Base-by-base conservation (phyloP, 2,113 vertebrate genomes). In the Anoplopoma fimbria region DNA sequence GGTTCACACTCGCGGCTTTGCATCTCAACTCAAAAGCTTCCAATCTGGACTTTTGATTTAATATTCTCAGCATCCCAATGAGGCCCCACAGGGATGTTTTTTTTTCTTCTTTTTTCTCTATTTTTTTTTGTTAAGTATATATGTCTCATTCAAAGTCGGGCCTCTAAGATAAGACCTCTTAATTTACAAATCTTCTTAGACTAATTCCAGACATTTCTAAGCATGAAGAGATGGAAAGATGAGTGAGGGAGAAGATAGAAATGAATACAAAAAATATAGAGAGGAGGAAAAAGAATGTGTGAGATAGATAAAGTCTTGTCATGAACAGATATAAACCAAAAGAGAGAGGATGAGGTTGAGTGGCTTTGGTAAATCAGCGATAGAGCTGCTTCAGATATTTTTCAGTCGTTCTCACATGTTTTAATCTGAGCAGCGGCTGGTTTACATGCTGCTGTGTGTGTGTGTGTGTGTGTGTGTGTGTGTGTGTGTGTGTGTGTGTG, bases 131-230 rank as follows among this genome's bases (percentile, higher is more conserved):
- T 47, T 31, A 74, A 79, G 25, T 21, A 49, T 21, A 49, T 21
- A 29, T 29, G 36, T 0, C 38, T 65, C 61, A 36, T n/a, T 60
- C 17, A 51, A 77, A 63, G 63, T n/a, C 19, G 70, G 70, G 58
- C 74, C 70, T 65, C 68, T 36, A 4, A 65, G 67, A 87, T 87
- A 82, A 82, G 53, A 40, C 36, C 34, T 73, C 34, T 67, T 76
- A 47, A 87, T 75, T 84, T 86, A 69, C 69, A 51, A 84, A 89
- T 76, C 75, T 69, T 19, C 85, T 90, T 34, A 33, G 23, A 67
- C 42, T 78, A 82, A 88, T 67, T 72, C 74, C 9, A 57, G 0
- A 19, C 75, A 53, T 71, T 71, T 87, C 42, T 19, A 33, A 53
- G 58, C 45, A 57, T 9, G 60, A 33, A 71, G 47, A 1, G 33